These are phyloP conservation scores for Phaonia tiefii DNA, from an alignment of 2,888 invertebrate species.

Conservation along the genomic window DNA sequence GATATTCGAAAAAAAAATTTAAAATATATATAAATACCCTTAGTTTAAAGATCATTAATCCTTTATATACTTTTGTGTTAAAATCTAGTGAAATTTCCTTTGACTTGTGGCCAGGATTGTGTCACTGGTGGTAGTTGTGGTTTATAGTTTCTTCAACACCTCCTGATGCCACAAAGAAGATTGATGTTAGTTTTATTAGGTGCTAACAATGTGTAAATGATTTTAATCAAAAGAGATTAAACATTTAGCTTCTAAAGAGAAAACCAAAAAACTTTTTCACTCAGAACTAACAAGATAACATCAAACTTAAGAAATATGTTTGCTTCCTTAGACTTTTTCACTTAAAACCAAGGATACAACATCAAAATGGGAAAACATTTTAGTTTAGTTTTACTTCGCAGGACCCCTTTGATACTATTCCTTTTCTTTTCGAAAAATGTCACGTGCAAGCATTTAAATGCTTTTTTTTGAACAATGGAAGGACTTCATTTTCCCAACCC, in stretches of 20 bases:
- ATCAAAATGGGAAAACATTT: slow-evolving; percentile 7
- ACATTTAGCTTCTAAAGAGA: background rate
- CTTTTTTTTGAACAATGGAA: background rate
- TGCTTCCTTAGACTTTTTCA: no score
- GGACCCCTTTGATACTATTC: slow-evolving; percentile 1
- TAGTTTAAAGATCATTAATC: background rate
- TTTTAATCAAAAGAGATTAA: slow-evolving; percentile 29
- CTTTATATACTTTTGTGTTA: background rate
- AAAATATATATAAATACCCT: slow-evolving; percentile 2
- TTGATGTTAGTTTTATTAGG: slow-evolving; percentile 65
- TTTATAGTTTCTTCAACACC: background rate
- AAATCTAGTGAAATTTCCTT: background rate
- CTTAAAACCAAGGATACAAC: no score
- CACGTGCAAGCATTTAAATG: slow-evolving; percentile 57
- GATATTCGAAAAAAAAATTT: background rate
- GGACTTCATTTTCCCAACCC: background rate
- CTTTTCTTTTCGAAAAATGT: slow-evolving; percentile 14
- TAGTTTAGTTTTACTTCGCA: slow-evolving; percentile 2
- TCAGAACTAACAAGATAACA: background rate
- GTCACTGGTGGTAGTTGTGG: background rate
- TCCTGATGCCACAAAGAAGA: slow-evolving; percentile 26
- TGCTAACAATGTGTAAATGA: slow-evolving; percentile 70
- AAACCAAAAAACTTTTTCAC: no score
- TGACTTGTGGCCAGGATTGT: background rate
- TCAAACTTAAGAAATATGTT: background rate